Evolutionary conservation across 2,797 vertebrate species (phyloP).

Genomic region (Halcyon leucocephala): DNA sequence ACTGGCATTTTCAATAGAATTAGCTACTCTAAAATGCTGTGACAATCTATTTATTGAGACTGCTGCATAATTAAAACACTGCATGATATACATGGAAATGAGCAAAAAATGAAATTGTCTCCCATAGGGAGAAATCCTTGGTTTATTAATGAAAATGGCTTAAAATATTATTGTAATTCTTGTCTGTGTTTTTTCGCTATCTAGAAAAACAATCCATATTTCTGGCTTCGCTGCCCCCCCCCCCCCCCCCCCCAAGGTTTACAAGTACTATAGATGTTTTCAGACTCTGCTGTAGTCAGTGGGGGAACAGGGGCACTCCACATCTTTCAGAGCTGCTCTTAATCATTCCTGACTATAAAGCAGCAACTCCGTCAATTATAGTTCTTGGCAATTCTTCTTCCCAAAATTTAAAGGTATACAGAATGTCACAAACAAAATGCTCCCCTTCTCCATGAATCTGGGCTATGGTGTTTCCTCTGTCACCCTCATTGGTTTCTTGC

Average conservation of each 20-base stretch:
- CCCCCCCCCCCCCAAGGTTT: neutral
- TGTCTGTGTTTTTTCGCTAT: neutral
- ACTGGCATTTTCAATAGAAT: constrained; percentile 7
- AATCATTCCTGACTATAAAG: neutral
- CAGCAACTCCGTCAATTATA: neutral
- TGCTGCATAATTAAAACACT: constrained; percentile 50
- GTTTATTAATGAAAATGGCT: constrained; percentile 17
- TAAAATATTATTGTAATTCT: constrained; percentile 3
- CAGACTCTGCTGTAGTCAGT: neutral
- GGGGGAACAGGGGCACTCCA: neutral
- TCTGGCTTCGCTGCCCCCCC: neutral
- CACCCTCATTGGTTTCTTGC: neutral
- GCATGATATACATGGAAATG: neutral
- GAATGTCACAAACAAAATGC: neutral
- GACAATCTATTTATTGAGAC: constrained; percentile 17
- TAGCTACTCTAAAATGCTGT: constrained; percentile 12
- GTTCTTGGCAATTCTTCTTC: neutral
- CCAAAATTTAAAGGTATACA: neutral
- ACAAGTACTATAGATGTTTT: neutral
- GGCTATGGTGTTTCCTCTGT: neutral
- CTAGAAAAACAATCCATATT: neutral
- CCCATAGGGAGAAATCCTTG: neutral
- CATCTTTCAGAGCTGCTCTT: neutral
- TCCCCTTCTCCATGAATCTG: rapidly evolving
- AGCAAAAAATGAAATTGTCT: constrained; percentile 7